Percentiles rank a stretch among this genome's conserved stretches.
These are phyloP conservation scores for Epinephelus lanceolatus DNA, from an alignment of 2,113 vertebrate genomes.

Conservation along the genomic window DNA sequence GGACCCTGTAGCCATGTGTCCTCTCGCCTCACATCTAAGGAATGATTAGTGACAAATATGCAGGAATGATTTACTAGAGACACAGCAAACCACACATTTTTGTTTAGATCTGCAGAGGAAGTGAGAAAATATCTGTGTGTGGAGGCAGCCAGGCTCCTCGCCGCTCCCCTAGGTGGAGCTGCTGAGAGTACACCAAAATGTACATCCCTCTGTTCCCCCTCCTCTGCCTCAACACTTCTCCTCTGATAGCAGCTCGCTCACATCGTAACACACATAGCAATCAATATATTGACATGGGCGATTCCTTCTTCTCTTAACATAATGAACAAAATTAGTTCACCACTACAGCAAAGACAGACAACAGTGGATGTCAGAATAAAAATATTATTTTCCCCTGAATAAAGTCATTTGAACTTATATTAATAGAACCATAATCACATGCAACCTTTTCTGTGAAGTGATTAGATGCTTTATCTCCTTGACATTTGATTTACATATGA, in stretches of 20 bases:
- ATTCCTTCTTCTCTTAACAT: slow-evolving; percentile 3
- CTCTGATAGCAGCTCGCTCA: neutral
- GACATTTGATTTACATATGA: slow-evolving; percentile 73
- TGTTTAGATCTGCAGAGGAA: slow-evolving; percentile 33
- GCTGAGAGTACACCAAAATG: slow-evolving; percentile 58
- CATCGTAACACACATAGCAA: slow-evolving; percentile 27
- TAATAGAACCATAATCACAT: slow-evolving; percentile 40
- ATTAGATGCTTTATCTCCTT: slow-evolving; percentile 62
- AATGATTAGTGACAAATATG: slow-evolving; percentile 63
- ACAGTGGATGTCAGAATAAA: slow-evolving; percentile 7
- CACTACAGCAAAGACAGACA: neutral
- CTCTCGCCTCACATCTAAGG: slow-evolving; percentile 60
- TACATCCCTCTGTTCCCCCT: slow-evolving; percentile 8
- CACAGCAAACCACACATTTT: slow-evolving; percentile 32
- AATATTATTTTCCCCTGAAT: neutral
- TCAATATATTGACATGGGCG: neutral
- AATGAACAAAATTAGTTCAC: neutral
- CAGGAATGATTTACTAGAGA: slow-evolving; percentile 38
- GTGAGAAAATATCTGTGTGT: slow-evolving; percentile 5
- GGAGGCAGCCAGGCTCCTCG: slow-evolving; percentile 33
- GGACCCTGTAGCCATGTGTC: slow-evolving; percentile 66
- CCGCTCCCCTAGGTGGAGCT: slow-evolving; percentile 80
- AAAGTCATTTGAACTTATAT: slow-evolving; percentile 39
- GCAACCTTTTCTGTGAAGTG: slow-evolving; percentile 51
- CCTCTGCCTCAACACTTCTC: slow-evolving; percentile 1